These are phyloP conservation scores for Podotricha telesiphe DNA, from an alignment of 2,888 invertebrate genomes.

Conservation along the genomic window DNA sequence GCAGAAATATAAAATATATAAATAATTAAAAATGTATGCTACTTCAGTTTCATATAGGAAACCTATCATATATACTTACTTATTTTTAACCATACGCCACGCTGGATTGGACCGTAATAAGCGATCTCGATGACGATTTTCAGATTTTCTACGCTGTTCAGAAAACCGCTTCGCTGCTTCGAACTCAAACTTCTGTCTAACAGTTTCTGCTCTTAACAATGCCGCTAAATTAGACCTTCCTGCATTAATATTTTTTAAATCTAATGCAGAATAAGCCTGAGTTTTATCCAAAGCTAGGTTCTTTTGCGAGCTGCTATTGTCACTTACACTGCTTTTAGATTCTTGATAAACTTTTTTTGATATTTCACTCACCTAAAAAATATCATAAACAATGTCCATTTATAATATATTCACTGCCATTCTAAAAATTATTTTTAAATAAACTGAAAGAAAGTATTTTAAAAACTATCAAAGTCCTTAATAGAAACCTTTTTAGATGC, in stretches of 20 bases:
- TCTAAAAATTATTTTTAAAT: background rate
- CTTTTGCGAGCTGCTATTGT: conserved; percentile 58
- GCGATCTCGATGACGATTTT: conserved; percentile 84
- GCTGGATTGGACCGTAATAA: conserved; percentile 86
- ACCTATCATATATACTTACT: conserved; percentile 57
- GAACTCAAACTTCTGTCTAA: conserved; percentile 84
- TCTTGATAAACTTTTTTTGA: conserved; percentile 69
- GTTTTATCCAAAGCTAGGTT: conserved; percentile 59
- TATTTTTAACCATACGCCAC: conserved; percentile 87
- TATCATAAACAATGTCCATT: background rate
- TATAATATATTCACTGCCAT: background rate
- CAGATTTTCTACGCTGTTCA: conserved; percentile 84
- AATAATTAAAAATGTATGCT: too few relatives aligned
- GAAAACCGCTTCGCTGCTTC: conserved; percentile 84
- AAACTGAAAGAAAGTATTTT: conserved; percentile 59
- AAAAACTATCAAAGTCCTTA: conserved; percentile 32
- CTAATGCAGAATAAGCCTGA: conserved; percentile 75
- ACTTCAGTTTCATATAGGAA: background rate
- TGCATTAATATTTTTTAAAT: conserved; percentile 66
- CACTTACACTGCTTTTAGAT: conserved; percentile 64
- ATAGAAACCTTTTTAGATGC: conserved; percentile 67
- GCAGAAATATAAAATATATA: too few relatives aligned
- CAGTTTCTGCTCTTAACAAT: conserved; percentile 85
- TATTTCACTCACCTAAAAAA: conserved; percentile 69
- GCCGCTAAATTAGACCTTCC: conserved; percentile 87